A percentile compares a stretch with the other conserved stretches of the same genome.
Evolutionary conservation across 2,888 invertebrate genomes (phyloP).

Genomic region (Fragum whitleyi): DNA sequence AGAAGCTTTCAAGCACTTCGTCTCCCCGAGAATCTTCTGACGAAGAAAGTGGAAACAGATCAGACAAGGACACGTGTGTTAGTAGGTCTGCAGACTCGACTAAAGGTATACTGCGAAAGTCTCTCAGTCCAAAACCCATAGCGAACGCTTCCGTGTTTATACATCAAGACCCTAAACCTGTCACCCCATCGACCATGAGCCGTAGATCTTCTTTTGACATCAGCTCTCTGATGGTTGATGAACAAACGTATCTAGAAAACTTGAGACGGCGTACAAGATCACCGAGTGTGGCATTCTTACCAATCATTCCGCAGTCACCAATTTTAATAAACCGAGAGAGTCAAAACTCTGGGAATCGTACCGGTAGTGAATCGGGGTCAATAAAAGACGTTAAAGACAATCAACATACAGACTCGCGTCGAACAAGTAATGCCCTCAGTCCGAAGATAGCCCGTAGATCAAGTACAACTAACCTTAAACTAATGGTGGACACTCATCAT

Average conservation of each 20-base stretch:
- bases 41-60: conserved; percentile 6
- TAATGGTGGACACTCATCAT: conserved; percentile 50
- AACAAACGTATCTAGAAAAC: conserved; percentile 1
- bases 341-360: neutral
- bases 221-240: conserved; percentile 6
- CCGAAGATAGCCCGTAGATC: conserved; percentile 18
- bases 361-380: neutral
- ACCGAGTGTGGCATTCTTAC: conserved; percentile 24
- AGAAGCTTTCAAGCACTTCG: neutral
- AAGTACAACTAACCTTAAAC: conserved; percentile 44
- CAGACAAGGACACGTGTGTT: neutral
- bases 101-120: conserved; percentile 9
- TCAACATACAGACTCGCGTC: neutral
- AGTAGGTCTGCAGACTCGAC: neutral
- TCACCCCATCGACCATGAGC: neutral
- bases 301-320: conserved; percentile 27
- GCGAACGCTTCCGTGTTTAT: conserved; percentile 50
- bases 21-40: neutral
- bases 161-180: conserved; percentile 20
- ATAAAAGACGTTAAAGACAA: neutral
- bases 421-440: neutral
- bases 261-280: conserved; percentile 3
- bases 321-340: neutral
- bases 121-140: conserved; percentile 29
- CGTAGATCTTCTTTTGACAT: conserved; percentile 13